Evolutionary conservation across 2,888 invertebrate genomes (phyloP), one percentile per base, ranked within the genome.

Genomic region (Diarsia dahlii): DNA sequence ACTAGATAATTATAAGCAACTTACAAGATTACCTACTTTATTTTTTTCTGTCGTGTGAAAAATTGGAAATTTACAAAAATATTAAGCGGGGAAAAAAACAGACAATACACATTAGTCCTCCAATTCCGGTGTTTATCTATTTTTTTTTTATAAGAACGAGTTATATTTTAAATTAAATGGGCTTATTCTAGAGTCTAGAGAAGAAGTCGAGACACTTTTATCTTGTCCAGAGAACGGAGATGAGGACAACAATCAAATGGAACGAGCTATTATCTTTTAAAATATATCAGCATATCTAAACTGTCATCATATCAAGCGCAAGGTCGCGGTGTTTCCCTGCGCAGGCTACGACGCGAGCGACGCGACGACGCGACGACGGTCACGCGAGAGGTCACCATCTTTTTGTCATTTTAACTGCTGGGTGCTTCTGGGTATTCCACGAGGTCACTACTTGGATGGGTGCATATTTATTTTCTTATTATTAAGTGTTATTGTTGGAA

Each of bases 361-460:
- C 28, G 28, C 28, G 28, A 28, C 28, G 58, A 58, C 58, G 58
- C 78, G 80, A 74, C n/a, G 86, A 74, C n/a, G 86, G 84, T 63
- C 81, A 62, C 50, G 54, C 23, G 15, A 76, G 81, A 88, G 86
- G 84, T 86, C 84, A 73, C 63, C 72, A 12, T 45, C 70, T 86
- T 86, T 85, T 84, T 86, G 79, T 78, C 12, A 45, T 48, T 52
- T 56, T 56, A 20, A 68, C 39, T 72, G 18, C 45, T 77, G 34
- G 76, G 76, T 76, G 67, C 52, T 88, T 90, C 81, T 84, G 68
- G 71, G 85, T 86, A 84, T 75, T 63, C 23, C 69, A 71, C 85
- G 85, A 91, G 90, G 89, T 83, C 89, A 65, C 23, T 6, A 18
- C 13, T 62, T 54, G 62, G 45, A 64, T 77, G 64, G 72, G 62